These are phyloP conservation scores for Protosalanx chinensis DNA, from an alignment of 2,797 vertebrate genomes.

Conservation along the genomic window DNA sequence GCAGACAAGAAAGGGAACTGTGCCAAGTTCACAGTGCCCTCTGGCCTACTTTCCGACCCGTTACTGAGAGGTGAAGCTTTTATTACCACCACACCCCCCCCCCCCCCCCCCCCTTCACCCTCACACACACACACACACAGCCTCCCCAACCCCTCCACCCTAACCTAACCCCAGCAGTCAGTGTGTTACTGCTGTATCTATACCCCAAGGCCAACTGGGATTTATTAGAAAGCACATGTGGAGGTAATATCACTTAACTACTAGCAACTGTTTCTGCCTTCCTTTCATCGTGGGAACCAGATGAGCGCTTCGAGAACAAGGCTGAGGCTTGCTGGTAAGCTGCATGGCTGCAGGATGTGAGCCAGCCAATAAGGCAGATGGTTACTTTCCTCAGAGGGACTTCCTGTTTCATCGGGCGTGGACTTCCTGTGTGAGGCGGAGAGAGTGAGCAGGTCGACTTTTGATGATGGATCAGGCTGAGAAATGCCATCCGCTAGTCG, in stretches of 20 bases:
- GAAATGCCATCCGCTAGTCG: conserved; percentile 12
- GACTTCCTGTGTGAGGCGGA: conserved; percentile 59
- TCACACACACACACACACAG: background rate
- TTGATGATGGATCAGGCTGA: conserved; percentile 22
- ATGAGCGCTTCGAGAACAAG: background rate
- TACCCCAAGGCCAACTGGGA: background rate
- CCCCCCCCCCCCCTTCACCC: background rate
- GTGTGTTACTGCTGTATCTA: conserved; percentile 3
- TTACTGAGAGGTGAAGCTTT: conserved; percentile 24
- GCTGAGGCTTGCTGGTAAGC: conserved; percentile 2
- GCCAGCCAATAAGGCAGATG: conserved; percentile 12
- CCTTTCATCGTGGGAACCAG: background rate
- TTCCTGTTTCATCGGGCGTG: conserved; percentile 58
- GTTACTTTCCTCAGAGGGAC: conserved; percentile 18
- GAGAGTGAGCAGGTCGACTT: conserved; percentile 41
- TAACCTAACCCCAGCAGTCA: background rate
- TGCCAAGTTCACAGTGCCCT: conserved; percentile 9
- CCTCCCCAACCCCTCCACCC: background rate
- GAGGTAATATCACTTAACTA: background rate
- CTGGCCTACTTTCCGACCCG: background rate
- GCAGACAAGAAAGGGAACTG: background rate
- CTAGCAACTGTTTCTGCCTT: background rate
- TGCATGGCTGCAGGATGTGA: conserved; percentile 5
- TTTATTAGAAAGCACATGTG: background rate
- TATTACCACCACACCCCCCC: background rate